These are phyloP conservation scores for Limnephilus auricula DNA, from an alignment of 2,888 invertebrate genomes.

Conservation along the genomic window DNA sequence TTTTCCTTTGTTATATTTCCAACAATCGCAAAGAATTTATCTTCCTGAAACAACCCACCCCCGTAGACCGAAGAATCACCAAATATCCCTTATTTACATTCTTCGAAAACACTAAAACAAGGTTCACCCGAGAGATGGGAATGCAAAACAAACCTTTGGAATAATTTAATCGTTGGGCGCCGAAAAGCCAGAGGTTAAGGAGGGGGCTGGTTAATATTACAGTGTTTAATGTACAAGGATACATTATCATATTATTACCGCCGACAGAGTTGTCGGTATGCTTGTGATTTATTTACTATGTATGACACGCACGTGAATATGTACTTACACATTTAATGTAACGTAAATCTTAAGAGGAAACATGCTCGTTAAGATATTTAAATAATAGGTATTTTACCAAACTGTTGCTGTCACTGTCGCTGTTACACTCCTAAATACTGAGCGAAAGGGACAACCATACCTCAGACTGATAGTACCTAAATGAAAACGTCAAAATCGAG, in stretches of 20 bases:
- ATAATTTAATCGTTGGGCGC: not conserved
- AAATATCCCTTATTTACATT: not conserved
- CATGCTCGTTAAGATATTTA: too few species aligned
- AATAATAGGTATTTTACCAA: too few species aligned
- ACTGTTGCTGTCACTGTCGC: too few species aligned
- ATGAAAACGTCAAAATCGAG: too few species aligned
- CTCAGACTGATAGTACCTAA: too few species aligned
- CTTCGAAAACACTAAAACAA: not conserved
- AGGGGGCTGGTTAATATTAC: not conserved
- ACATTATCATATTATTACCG: constrained; percentile 2
- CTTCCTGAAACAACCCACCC: not conserved
- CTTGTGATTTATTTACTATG: not conserved
- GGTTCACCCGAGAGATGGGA: not conserved
- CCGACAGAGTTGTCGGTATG: not conserved
- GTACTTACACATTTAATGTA: not conserved
- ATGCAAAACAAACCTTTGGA: not conserved
- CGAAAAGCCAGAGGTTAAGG: not conserved
- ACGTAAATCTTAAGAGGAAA: not conserved
- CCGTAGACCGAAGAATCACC: not conserved
- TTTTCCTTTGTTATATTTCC: not conserved
- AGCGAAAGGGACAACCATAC: too few species aligned
- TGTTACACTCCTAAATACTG: too few species aligned
- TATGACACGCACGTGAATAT: not conserved
- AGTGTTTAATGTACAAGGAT: not conserved
- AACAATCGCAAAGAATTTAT: not conserved